These are phyloP conservation scores for Eulithis prunata DNA, from an alignment of 2,888 invertebrate species.

Conservation along the genomic window DNA sequence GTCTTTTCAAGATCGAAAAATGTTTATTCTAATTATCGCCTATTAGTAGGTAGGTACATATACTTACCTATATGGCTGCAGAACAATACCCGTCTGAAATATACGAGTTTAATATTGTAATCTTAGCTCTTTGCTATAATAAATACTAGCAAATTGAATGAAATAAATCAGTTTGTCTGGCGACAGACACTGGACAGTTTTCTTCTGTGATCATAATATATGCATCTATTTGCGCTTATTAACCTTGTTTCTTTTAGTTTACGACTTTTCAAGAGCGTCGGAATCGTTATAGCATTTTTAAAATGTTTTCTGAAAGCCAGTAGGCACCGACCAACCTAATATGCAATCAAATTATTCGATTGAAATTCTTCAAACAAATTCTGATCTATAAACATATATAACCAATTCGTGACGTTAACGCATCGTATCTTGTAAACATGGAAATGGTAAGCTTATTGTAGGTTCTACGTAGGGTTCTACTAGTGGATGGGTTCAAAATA, in stretches of 20 bases:
- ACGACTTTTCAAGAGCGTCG: conserved; percentile 26
- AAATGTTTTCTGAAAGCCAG: conserved; percentile 10
- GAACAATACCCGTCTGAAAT: no score
- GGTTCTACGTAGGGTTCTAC: no score
- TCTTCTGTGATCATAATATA: conserved; percentile 23
- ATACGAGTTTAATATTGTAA: not conserved
- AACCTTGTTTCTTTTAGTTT: conserved; percentile 28
- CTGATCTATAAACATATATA: no score
- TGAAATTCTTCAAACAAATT: not conserved
- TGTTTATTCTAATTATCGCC: no score
- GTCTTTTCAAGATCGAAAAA: no score
- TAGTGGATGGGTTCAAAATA: no score
- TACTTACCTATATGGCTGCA: no score
- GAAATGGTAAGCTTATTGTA: no score
- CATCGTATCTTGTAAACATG: no score
- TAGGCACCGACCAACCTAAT: not conserved
- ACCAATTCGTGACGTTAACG: no score
- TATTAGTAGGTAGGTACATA: no score
- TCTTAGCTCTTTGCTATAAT: not conserved
- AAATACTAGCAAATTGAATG: conserved; percentile 10
- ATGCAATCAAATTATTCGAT: not conserved
- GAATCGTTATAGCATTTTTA: conserved; percentile 12
- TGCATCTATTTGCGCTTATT: conserved; percentile 22
- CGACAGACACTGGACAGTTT: conserved; percentile 16
- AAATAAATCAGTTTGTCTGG: conserved; percentile 27